Evolutionary conservation across 2,113 vertebrate species (phyloP).

Genomic region (Ursus arctos): DNA sequence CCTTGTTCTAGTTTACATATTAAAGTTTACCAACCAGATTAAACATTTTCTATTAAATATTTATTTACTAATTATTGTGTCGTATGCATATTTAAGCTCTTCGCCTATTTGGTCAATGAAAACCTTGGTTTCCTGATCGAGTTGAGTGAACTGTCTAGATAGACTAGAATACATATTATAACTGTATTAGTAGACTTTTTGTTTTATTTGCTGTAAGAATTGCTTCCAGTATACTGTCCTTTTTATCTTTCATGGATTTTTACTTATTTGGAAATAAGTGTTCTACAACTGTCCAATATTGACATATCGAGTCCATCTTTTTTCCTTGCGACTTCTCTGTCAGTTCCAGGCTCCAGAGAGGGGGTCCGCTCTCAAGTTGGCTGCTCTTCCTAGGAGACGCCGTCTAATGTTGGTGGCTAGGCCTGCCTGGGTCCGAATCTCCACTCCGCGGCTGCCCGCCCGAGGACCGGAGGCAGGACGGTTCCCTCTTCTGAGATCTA

Average conservation of each 20-base stretch:
- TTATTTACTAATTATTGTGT: not conserved
- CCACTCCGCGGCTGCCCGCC: not conserved
- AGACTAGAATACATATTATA: not conserved
- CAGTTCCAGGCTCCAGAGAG: not conserved
- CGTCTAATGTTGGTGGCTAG: not conserved
- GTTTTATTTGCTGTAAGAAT: not conserved
- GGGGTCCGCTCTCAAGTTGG: not conserved
- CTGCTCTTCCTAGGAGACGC: not conserved
- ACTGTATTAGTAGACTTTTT: not conserved
- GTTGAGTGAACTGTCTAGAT: not conserved
- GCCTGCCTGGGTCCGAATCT: not conserved
- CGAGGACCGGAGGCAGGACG: not conserved
- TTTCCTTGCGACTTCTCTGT: constrained; percentile 32
- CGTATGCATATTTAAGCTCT: not conserved
- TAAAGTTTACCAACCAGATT: constrained; percentile 16
- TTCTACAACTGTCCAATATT: constrained; percentile 51
- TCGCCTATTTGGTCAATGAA: not conserved
- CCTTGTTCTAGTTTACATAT: constrained; percentile 12
- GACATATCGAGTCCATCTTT: not conserved
- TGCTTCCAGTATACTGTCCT: not conserved
- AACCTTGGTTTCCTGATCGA: not conserved
- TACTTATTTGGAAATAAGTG: constrained; percentile 23
- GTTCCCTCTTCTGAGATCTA: not conserved
- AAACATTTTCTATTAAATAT: not conserved
- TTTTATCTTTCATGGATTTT: not conserved